These are phyloP conservation scores for Drosophila gunungcola DNA, from an alignment of 1,140 invertebrate genomes.

Conservation along the genomic window DNA sequence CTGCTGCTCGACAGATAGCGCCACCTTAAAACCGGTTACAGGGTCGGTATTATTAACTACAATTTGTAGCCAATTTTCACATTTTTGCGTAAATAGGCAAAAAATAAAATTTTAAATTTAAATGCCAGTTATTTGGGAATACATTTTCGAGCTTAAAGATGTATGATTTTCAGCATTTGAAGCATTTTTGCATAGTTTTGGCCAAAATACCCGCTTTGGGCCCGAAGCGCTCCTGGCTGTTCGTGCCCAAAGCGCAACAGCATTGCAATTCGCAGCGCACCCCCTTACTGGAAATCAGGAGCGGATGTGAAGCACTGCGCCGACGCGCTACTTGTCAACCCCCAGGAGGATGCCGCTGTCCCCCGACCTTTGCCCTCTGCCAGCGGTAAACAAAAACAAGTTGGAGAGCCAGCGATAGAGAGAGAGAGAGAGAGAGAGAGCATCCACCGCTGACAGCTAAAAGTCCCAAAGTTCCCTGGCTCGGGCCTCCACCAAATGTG, in stretches of 20 bases:
- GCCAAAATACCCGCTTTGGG: background rate
- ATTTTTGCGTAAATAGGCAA: too few species aligned
- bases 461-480: slow-evolving; percentile 58
- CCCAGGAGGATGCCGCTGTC: slow-evolving; percentile 34
- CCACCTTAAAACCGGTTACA: too few species aligned
- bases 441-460: slow-evolving; percentile 53
- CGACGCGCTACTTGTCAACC: slow-evolving; percentile 56
- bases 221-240: slow-evolving; percentile 20
- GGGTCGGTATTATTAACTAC: too few species aligned
- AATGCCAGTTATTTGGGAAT: too few species aligned
- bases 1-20: too few species aligned
- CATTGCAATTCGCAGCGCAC: slow-evolving; percentile 57
- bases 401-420: slow-evolving; percentile 30
- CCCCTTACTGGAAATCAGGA: slow-evolving; percentile 13
- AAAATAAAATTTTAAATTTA: too few species aligned
- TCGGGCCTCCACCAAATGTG: slow-evolving; percentile 9
- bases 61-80: too few species aligned
- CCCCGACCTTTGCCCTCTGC: slow-evolving; percentile 22
- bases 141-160: too few species aligned
- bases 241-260: slow-evolving; percentile 51
- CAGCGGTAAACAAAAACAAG: slow-evolving; percentile 81
- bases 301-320: slow-evolving; percentile 47
- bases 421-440: slow-evolving; percentile 45
- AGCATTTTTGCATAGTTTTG: too few species aligned
- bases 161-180: too few species aligned